Conservation (phyloP, 2,113 vertebrate species). For the Neodontobutis hainanensis region DNA sequence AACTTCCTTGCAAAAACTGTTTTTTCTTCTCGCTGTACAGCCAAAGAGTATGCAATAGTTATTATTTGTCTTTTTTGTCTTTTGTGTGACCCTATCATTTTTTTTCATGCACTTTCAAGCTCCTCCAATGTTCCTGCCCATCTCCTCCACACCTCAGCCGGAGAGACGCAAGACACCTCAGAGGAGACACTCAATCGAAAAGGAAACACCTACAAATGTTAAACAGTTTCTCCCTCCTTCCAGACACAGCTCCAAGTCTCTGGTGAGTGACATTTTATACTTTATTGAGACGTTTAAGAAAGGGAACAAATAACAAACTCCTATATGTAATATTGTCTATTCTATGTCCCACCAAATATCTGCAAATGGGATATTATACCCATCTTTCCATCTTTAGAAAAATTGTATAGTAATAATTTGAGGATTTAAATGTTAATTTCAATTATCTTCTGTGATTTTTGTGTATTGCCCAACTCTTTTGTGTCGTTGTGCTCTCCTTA, state of each 20-base stretch:
- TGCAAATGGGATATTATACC: too few species aligned
- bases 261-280: slow-evolving; percentile 81
- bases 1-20: background rate
- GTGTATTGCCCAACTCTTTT: too few species aligned
- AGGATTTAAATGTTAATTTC: too few species aligned
- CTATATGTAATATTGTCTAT: too few species aligned
- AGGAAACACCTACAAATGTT: slow-evolving; percentile 94
- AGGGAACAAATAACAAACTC: too few species aligned
- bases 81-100: background rate
- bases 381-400: too few species aligned
- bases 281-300: background rate
- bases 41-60: background rate
- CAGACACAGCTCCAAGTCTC: slow-evolving; percentile 91
- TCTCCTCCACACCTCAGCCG: slow-evolving; percentile 97
- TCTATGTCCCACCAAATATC: too few species aligned
- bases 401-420: background rate
- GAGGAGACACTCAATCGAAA: slow-evolving; percentile 97
- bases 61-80: background rate
- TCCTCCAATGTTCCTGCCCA: slow-evolving; percentile 94
- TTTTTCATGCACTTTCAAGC: slow-evolving; percentile 70
- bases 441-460: too few species aligned
- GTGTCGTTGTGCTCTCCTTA: too few species aligned
- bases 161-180: slow-evolving; percentile 90
- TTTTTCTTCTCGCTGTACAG: background rate
- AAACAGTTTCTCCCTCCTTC: slow-evolving; percentile 89